Evolutionary conservation across 2,888 invertebrate genomes (phyloP).

Genomic region (Gonocerus acuteangulatus): DNA sequence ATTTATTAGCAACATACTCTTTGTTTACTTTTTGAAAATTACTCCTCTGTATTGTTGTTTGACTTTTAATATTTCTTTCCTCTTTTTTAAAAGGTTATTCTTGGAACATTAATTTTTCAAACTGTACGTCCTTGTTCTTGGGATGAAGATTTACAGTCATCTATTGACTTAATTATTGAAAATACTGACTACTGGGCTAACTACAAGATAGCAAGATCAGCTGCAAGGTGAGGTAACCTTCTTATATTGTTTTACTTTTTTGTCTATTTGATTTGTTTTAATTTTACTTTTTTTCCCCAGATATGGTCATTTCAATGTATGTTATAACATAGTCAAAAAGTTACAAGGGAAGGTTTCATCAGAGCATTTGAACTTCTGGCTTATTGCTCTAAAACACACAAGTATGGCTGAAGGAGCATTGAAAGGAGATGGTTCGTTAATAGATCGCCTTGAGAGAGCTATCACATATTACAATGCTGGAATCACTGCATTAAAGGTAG

Average conservation of each 20-base stretch:
- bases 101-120: conserved; percentile 77
- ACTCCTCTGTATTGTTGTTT: too few species aligned
- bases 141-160: conserved; percentile 52
- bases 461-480: conserved; percentile 59
- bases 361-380: conserved; percentile 83
- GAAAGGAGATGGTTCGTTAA: conserved; percentile 48
- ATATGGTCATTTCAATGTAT: conserved; percentile 70
- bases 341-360: conserved; percentile 66
- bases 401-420: conserved; percentile 65
- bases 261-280: background rate
- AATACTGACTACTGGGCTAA: conserved; percentile 57
- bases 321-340: conserved; percentile 55
- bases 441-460: conserved; percentile 44
- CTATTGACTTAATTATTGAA: conserved; percentile 49
- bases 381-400: conserved; percentile 69
- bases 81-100: conserved; percentile 54
- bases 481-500: conserved; percentile 52
- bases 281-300: conserved; percentile 41
- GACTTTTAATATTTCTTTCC: too few species aligned
- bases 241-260: background rate
- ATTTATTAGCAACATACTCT: too few species aligned
- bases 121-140: conserved; percentile 64
- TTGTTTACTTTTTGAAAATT: too few species aligned
- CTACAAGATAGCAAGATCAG: conserved; percentile 79
- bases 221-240: too few species aligned